phyloP scores from a whole-genome alignment of 2,113 vertebrate species.

The Galbula dea region DNA sequence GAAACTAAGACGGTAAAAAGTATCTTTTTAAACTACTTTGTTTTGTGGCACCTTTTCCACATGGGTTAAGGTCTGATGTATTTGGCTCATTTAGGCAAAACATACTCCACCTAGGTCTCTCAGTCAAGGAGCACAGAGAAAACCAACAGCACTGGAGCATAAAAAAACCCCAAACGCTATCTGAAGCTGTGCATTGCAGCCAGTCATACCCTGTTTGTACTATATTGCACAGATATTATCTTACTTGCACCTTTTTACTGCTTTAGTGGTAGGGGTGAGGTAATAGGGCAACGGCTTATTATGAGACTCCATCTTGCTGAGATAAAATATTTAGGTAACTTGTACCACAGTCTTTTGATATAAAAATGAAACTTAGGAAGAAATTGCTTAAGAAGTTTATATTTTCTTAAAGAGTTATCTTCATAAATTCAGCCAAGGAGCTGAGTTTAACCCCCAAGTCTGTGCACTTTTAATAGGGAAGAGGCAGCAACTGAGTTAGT shows the following conservation, averaged over 20 bases:
- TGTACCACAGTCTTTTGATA: not conserved
- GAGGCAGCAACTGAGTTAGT: not conserved
- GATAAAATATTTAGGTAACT: not conserved
- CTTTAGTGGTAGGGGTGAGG: not conserved
- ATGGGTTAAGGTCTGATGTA: not conserved
- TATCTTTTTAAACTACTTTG: not conserved
- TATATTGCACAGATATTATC: not conserved
- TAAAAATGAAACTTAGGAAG: not conserved
- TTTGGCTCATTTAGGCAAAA: not conserved
- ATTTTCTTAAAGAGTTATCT: not conserved
- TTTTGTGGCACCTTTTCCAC: not conserved
- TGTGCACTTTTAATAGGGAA: not conserved
- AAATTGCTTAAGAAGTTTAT: not conserved
- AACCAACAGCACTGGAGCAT: not conserved
- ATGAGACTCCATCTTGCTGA: not conserved
- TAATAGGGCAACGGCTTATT: not conserved
- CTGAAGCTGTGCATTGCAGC: not conserved
- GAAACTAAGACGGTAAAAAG: not conserved
- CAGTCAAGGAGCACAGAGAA: not conserved
- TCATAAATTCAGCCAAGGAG: not conserved
- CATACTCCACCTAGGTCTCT: not conserved
- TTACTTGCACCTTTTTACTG: not conserved
- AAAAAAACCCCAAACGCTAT: not conserved
- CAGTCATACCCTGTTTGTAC: not conserved
- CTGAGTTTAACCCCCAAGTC: not conserved